phyloP scores from a whole-genome alignment of 2,888 invertebrate species.

The Oxyscelio sp. region DNA sequence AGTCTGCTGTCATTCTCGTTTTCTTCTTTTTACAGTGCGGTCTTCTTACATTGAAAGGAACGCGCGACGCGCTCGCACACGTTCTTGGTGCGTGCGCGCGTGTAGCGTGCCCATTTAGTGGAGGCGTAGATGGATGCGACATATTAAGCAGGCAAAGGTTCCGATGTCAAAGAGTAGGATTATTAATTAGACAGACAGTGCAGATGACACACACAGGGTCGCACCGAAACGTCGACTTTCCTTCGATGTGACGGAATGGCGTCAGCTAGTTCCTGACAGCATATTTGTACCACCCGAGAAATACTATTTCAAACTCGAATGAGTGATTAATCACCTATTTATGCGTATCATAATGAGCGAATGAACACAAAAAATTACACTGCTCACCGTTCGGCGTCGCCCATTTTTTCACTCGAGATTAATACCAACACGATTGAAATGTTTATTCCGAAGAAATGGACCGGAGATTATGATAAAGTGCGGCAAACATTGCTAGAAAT shows the following conservation, averaged over 20 bases:
- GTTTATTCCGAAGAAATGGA: constrained; percentile 7
- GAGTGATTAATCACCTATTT: constrained; percentile 65
- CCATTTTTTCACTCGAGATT: constrained; percentile 13
- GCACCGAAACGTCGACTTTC: constrained; percentile 61
- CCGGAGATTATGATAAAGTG: constrained; percentile 25
- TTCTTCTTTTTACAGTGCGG: constrained; percentile 27
- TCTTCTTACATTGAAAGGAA: constrained; percentile 20
- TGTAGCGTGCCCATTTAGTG: constrained; percentile 56
- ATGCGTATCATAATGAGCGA: constrained; percentile 56
- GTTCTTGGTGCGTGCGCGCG: constrained; percentile 10
- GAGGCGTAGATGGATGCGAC: constrained; percentile 75
- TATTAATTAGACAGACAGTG: constrained; percentile 65
- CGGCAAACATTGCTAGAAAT: background rate
- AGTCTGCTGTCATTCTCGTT: constrained; percentile 17
- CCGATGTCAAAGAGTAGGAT: constrained; percentile 64
- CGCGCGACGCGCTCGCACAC: constrained; percentile 38
- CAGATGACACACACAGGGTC: constrained; percentile 67
- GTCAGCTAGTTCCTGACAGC: constrained; percentile 61
- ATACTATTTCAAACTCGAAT: constrained; percentile 50
- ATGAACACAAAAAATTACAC: constrained; percentile 12
- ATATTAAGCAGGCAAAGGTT: constrained; percentile 70
- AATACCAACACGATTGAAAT: constrained; percentile 26
- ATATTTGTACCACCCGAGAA: constrained; percentile 60
- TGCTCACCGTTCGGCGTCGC: background rate
- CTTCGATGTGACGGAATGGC: constrained; percentile 66